These are phyloP conservation scores for Orthosia incerta DNA, from an alignment of 2,888 invertebrate species.

Conservation along the genomic window DNA sequence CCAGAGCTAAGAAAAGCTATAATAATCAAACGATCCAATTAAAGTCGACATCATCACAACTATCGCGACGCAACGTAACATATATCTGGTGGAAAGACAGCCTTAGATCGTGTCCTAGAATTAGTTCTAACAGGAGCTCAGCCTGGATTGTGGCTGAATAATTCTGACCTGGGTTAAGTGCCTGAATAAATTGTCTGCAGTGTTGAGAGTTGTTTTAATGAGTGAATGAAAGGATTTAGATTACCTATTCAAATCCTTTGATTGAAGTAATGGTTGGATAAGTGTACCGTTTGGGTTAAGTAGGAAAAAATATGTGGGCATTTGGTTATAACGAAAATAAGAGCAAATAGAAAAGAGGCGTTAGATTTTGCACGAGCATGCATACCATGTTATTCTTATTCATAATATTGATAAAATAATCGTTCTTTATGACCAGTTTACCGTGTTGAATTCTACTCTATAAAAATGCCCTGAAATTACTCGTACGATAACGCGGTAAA, in stretches of 20 bases:
- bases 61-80: neutral
- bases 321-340: neutral
- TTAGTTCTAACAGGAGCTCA: constrained; percentile 38
- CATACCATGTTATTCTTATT: too few species aligned
- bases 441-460: too few species aligned
- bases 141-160: constrained; percentile 35
- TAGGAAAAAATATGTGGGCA: neutral
- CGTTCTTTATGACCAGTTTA: too few species aligned
- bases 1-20: neutral
- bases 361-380: too few species aligned
- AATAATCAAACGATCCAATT: neutral
- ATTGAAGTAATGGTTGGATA: constrained; percentile 16
- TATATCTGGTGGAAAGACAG: neutral
- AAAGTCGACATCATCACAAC: too few species aligned
- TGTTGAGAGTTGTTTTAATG: constrained; percentile 50
- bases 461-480: too few species aligned
- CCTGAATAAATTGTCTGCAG: constrained; percentile 52
- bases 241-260: constrained; percentile 54
- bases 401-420: too few species aligned
- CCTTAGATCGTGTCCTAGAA: constrained; percentile 40
- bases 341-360: neutral
- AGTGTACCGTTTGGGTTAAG: neutral
- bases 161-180: constrained; percentile 34
- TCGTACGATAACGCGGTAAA: too few species aligned
- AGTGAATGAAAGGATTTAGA: constrained; percentile 51